Percentiles rank a stretch among this genome's conserved stretches.
Conservation (phyloP, 2,888 invertebrate species). For the Cephus sareptanus region DNA sequence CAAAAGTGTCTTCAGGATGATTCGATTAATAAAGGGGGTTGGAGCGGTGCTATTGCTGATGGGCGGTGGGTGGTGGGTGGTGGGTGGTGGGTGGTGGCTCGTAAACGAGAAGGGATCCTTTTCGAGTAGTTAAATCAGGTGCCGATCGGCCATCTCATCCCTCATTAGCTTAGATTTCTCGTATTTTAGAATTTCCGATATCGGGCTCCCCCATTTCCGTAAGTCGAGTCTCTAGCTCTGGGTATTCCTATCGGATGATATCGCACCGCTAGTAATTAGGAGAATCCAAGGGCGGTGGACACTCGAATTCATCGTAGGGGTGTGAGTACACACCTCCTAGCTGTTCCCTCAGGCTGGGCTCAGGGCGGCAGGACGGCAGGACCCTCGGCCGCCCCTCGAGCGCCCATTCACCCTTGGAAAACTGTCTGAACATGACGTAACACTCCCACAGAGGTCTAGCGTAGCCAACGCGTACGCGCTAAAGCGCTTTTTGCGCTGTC, state of each 20-base stretch:
- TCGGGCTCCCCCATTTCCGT: conserved; percentile 27
- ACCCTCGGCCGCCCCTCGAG: conserved; percentile 27
- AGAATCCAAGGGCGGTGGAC: conserved; percentile 48
- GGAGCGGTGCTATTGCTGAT: background rate
- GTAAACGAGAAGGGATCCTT: background rate
- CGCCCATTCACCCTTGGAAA: conserved; percentile 48
- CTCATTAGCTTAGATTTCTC: conserved; percentile 55
- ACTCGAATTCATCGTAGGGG: conserved; percentile 59
- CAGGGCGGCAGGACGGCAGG: conserved; percentile 13
- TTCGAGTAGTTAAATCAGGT: background rate
- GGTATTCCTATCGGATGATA: conserved; percentile 41
- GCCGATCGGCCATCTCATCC: conserved; percentile 20
- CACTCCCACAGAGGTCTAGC: conserved; percentile 55
- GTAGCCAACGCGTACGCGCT: conserved; percentile 32
- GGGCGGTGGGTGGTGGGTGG: too few relatives aligned
- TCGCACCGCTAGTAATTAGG: conserved; percentile 55
- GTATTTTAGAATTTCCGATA: conserved; percentile 43
- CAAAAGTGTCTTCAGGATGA: background rate
- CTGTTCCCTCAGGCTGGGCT: background rate
- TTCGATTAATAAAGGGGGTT: background rate
- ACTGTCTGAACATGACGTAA: conserved; percentile 65
- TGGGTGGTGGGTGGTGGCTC: background rate
- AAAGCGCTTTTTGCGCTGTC: conserved; percentile 59
- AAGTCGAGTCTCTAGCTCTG: conserved; percentile 31
- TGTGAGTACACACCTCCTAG: background rate